Conservation (phyloP, 2,888 invertebrate genomes). For the Archaeoteleia sp. region DNA sequence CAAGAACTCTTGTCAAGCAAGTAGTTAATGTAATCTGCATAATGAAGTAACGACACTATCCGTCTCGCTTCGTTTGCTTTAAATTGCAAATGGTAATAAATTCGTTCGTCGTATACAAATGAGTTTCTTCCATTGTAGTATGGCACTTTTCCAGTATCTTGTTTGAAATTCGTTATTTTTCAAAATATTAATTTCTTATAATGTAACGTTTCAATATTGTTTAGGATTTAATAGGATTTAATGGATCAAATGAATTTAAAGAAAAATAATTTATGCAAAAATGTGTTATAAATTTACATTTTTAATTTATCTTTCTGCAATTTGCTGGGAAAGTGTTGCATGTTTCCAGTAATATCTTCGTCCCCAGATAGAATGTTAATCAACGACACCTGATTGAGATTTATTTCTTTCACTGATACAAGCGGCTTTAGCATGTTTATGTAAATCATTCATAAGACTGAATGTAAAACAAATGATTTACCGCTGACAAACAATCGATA, state of each 20-base stretch:
- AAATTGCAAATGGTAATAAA: slow-evolving; percentile 40
- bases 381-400: slow-evolving; percentile 31
- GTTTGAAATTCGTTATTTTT: too few relatives aligned
- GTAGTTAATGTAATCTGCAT: slow-evolving; percentile 38
- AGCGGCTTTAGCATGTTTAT: slow-evolving; percentile 13
- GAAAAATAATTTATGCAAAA: too few relatives aligned
- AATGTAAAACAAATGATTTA: background rate
- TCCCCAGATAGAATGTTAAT: slow-evolving; percentile 25
- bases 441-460: slow-evolving; percentile 15
- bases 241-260: too few relatives aligned
- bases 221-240: too few relatives aligned
- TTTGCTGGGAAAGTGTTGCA: too few relatives aligned
- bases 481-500: slow-evolving; percentile 23
- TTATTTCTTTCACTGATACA: slow-evolving; percentile 21
- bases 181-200: too few relatives aligned
- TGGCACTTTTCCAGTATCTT: too few relatives aligned
- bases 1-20: slow-evolving; percentile 30
- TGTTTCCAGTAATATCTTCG: background rate
- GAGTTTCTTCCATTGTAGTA: slow-evolving; percentile 19
- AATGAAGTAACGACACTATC: slow-evolving; percentile 35
- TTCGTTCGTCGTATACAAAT: slow-evolving; percentile 29
- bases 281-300: too few relatives aligned
- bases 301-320: too few relatives aligned
- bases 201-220: too few relatives aligned
- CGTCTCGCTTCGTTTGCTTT: slow-evolving; percentile 42